A percentile compares a stretch with the other conserved stretches of the same genome.
Conservation (phyloP, 1,140 invertebrate species). For the Trichogramma pretiosum region DNA sequence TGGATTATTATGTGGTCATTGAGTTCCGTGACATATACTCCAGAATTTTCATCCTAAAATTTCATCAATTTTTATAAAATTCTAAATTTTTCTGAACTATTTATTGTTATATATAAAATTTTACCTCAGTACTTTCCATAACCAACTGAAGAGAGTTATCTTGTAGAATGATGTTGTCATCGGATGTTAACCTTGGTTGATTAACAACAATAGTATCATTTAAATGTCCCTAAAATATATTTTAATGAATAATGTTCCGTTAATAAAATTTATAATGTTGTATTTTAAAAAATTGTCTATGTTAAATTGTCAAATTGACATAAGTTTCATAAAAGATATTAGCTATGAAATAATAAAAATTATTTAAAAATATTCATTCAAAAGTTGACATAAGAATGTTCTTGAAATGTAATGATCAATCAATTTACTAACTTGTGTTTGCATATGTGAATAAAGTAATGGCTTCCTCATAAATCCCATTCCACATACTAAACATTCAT, state of each 20-base stretch:
- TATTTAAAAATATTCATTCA: neutral
- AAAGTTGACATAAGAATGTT: too few species aligned
- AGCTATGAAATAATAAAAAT: too few species aligned
- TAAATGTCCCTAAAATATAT: slow-evolving; percentile 51
- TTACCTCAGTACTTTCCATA: slow-evolving; percentile 34
- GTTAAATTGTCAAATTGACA: too few species aligned
- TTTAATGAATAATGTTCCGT: neutral
- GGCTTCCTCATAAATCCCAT: slow-evolving; percentile 78
- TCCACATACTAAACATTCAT: slow-evolving; percentile 72
- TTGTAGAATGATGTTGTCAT: slow-evolving; percentile 46
- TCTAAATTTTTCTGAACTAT: neutral
- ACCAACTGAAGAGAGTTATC: slow-evolving; percentile 37
- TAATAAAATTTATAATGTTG: slow-evolving; percentile 4
- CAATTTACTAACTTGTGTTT: slow-evolving; percentile 41
- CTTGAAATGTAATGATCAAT: neutral
- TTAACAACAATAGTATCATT: slow-evolving; percentile 73
- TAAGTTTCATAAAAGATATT: too few species aligned
- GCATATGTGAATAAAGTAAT: slow-evolving; percentile 69
- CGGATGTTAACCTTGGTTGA: slow-evolving; percentile 59
- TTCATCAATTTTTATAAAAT: neutral
- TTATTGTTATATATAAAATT: neutral
- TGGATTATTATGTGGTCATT: slow-evolving; percentile 51
- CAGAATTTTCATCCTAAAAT: slow-evolving; percentile 4
- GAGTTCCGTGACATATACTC: slow-evolving; percentile 41
- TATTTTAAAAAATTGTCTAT: too few species aligned